Percentiles rank a stretch among this genome's conserved stretches.
Evolutionary conservation across 2,797 vertebrate species (phyloP).

Genomic region (Lacerta bilineata): DNA sequence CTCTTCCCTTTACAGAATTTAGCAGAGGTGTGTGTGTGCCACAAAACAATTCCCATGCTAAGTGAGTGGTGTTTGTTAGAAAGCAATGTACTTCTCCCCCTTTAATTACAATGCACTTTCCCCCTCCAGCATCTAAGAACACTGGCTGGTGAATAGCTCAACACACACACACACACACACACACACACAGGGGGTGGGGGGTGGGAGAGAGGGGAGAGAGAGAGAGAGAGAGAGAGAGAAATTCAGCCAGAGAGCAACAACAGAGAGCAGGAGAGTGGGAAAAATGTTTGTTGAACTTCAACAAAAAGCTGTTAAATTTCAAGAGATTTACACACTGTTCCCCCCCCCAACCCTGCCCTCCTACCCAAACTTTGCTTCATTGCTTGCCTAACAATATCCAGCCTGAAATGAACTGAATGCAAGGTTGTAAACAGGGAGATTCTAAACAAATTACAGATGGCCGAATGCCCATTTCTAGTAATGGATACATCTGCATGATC

Average conservation of each 20-base stretch:
- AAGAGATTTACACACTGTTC: not conserved
- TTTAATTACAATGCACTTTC: conserved; percentile 46
- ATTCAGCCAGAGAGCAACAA: conserved; percentile 1
- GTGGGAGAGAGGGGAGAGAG: no score
- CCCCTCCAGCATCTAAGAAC: conserved; percentile 55
- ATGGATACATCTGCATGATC: conserved; percentile 12
- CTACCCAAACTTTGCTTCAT: conserved; percentile 4
- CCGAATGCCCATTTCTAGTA: conserved; percentile 10
- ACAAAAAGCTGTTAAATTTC: conserved; percentile 30
- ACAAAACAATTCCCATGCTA: conserved; percentile 38
- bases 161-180: not conserved
- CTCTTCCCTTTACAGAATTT: conserved; percentile 58
- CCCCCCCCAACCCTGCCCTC: conserved; percentile 38
- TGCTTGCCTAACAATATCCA: conserved; percentile 48
- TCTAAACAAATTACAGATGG: conserved; percentile 4
- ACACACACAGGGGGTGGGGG: no score
- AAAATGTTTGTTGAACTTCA: conserved; percentile 27
- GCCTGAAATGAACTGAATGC: conserved; percentile 9
- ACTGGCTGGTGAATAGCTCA: conserved; percentile 45
- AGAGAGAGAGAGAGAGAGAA: not conserved
- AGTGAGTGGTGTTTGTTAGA: conserved; percentile 68
- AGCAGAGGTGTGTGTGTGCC: conserved; percentile 34
- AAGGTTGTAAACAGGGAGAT: conserved; percentile 11
- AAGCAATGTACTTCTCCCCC: conserved; percentile 59
- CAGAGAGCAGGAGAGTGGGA: conserved; percentile 4